Percentiles rank a stretch among this genome's conserved stretches.
phyloP scores from a whole-genome alignment of 2,113 vertebrate genomes.

The Addax nasomaculatus region DNA sequence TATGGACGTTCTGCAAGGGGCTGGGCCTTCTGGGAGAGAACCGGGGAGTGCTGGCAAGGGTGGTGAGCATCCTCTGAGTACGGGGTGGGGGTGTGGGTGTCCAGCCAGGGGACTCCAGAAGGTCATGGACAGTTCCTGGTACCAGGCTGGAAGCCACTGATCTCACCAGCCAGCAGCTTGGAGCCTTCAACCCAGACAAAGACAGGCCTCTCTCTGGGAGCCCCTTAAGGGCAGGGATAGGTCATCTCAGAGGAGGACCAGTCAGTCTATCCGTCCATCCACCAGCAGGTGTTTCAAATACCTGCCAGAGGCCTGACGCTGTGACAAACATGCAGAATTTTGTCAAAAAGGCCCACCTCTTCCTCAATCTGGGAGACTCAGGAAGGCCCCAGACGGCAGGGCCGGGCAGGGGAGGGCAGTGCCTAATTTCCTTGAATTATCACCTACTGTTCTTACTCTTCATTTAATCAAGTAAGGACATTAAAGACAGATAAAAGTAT shows the following conservation, averaged over 20 bases:
- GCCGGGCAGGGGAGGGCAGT: accelerated
- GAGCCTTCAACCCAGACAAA: neutral
- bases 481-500: neutral
- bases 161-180: neutral
- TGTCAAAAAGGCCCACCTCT: neutral
- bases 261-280: neutral
- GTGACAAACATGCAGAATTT: neutral
- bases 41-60: neutral
- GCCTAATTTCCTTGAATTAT: neutral
- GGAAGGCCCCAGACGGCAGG: neutral
- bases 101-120: neutral
- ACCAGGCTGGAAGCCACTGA: neutral
- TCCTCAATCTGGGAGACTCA: neutral
- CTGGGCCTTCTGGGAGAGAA: neutral
- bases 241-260: too few relatives aligned
- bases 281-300: neutral
- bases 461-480: neutral
- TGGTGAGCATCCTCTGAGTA: neutral
- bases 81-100: accelerated
- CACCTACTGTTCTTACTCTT: neutral
- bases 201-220: neutral
- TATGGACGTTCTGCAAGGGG: neutral
- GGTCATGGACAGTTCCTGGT: neutral
- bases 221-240: neutral
- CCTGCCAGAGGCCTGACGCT: neutral